Percentiles rank a stretch among this genome's conserved stretches.
phyloP scores from a whole-genome alignment of 2,797 vertebrate species.

The Clarias laeviceps region DNA sequence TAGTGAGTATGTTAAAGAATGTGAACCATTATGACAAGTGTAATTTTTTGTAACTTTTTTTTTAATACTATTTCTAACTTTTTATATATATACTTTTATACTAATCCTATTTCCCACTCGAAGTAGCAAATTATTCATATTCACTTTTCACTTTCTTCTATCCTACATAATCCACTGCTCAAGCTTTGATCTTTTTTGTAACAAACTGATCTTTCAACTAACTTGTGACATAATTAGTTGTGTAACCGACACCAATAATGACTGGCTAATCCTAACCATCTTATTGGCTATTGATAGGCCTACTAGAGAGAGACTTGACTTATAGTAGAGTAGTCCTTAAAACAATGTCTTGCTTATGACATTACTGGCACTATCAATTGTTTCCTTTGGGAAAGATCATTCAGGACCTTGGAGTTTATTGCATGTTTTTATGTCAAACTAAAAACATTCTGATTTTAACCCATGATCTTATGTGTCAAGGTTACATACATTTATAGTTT shows the following conservation, averaged over 20 bases:
- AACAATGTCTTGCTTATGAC: constrained; percentile 42
- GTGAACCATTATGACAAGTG: no score
- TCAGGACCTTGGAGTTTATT: not conserved
- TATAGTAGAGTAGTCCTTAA: constrained; percentile 25
- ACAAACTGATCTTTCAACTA: constrained; percentile 39
- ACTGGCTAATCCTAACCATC: constrained; percentile 37
- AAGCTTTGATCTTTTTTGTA: constrained; percentile 27
- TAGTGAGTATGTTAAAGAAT: no score
- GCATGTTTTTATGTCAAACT: not conserved
- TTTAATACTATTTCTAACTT: no score
- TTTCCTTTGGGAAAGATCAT: constrained; percentile 14
- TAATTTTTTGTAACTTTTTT: no score
- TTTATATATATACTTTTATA: not conserved
- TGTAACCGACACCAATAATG: constrained; percentile 42
- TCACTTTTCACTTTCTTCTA: not conserved
- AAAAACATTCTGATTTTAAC: not conserved
- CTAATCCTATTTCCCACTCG: no score
- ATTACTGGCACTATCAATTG: constrained; percentile 18
- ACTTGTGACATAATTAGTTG: constrained; percentile 37
- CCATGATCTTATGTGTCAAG: not conserved
- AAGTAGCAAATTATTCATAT: not conserved
- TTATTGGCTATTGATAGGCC: constrained; percentile 41
- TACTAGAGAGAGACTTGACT: constrained; percentile 17
- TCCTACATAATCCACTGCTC: constrained; percentile 24
- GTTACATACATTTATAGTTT: not conserved